Conservation (phyloP, 2,797 vertebrate genomes). For the Bradypus variegatus region DNA sequence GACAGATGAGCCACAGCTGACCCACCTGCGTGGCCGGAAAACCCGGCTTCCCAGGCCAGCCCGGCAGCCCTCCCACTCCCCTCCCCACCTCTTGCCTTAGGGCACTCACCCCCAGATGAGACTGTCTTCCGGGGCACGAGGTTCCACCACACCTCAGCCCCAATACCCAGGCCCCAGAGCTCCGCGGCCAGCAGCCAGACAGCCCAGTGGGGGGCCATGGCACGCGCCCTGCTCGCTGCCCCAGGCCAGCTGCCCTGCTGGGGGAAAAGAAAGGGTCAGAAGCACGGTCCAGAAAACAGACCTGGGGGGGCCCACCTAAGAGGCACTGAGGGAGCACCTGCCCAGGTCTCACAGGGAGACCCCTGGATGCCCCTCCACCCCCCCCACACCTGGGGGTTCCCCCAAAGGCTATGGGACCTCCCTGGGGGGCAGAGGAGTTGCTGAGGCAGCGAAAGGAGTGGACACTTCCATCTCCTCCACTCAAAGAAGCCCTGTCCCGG, state of each 20-base stretch:
- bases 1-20: background rate
- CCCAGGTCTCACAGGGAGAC: background rate
- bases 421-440: background rate
- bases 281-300: background rate
- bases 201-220: conserved; percentile 62
- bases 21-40: background rate
- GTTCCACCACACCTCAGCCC: conserved; percentile 68
- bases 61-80: background rate
- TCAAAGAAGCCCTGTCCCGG: background rate
- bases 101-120: conserved; percentile 69
- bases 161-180: conserved; percentile 57
- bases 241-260: conserved; percentile 50
- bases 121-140: conserved; percentile 72
- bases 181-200: conserved; percentile 57
- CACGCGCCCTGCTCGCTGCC: conserved; percentile 1
- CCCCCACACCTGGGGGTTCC: background rate
- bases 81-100: background rate
- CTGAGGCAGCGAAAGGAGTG: conserved; percentile 7
- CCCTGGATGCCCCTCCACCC: background rate
- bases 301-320: background rate
- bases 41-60: background rate
- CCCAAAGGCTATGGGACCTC: background rate
- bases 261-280: conserved; percentile 40
- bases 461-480: background rate
- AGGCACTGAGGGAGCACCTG: background rate